phyloP scores from a whole-genome alignment of 2,888 invertebrate genomes.

The Chromoteleia sp. region DNA sequence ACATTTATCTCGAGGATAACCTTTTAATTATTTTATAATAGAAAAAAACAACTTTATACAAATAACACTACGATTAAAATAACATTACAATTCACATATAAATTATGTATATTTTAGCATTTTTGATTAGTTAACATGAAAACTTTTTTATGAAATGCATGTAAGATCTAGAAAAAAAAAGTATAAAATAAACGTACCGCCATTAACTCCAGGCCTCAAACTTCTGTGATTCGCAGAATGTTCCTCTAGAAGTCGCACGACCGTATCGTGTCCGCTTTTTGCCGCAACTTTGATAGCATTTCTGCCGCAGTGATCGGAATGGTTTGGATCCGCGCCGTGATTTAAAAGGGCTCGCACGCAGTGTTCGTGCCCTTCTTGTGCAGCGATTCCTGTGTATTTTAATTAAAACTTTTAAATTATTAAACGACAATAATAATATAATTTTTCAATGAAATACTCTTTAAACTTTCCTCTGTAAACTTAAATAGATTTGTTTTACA shows the following conservation, averaged over 20 bases:
- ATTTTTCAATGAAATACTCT: background rate
- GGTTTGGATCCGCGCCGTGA: conserved; percentile 94
- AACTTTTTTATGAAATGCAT: background rate
- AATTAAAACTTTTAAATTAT: conserved; percentile 25
- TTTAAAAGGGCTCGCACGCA: conserved; percentile 93
- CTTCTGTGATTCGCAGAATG: conserved; percentile 83
- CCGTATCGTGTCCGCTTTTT: conserved; percentile 95
- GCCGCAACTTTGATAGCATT: conserved; percentile 95
- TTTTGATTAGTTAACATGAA: background rate
- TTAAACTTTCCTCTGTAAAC: background rate
- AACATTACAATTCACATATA: background rate
- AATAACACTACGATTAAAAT: too few relatives aligned
- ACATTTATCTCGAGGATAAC: too few relatives aligned
- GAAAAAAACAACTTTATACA: too few relatives aligned
- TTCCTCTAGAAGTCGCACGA: conserved; percentile 92
- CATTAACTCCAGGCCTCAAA: conserved; percentile 81
- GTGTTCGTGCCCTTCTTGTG: conserved; percentile 97
- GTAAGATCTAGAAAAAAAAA: conserved; percentile 9
- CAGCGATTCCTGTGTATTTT: conserved; percentile 91
- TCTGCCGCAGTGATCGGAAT: conserved; percentile 94
- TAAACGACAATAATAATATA: background rate
- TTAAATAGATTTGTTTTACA: too few relatives aligned
- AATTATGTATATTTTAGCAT: too few relatives aligned
- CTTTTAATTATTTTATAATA: too few relatives aligned
- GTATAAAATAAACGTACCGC: conserved; percentile 74